These are phyloP conservation scores for Pristionchus exspectatus DNA, from an alignment of 2,888 invertebrate genomes.

Conservation along the genomic window DNA sequence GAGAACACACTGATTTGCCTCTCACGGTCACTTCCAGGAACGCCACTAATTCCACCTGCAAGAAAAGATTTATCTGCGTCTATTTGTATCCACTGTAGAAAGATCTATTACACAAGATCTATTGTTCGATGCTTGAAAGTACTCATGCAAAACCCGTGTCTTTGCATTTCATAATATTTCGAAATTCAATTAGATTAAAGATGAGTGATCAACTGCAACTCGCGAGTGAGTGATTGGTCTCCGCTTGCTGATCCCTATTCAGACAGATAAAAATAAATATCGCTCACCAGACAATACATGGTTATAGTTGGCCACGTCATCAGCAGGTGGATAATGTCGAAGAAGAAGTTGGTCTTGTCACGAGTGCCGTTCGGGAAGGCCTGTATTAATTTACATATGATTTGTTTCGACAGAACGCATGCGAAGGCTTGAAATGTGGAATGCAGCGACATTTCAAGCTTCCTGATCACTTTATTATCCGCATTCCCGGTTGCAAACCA, in stretches of 20 bases:
- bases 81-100: too few relatives aligned
- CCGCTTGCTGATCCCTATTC: not conserved
- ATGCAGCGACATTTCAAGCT: too few relatives aligned
- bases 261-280: not conserved
- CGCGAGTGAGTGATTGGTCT: too few relatives aligned
- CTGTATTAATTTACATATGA: constrained; percentile 55
- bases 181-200: too few relatives aligned
- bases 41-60: constrained; percentile 69
- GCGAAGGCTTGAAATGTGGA: not conserved
- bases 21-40: constrained; percentile 73
- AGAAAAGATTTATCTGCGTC: not conserved
- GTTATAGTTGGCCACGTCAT: constrained; percentile 73
- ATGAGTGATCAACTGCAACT: too few relatives aligned
- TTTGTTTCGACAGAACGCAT: not conserved
- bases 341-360: constrained; percentile 72
- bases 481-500: too few relatives aligned
- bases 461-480: too few relatives aligned
- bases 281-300: constrained; percentile 67
- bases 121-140: too few relatives aligned
- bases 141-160: too few relatives aligned
- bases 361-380: constrained; percentile 69
- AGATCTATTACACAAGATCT: not conserved
- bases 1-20: constrained; percentile 61
- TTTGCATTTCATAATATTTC: too few relatives aligned
- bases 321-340: constrained; percentile 72